Conservation (phyloP, 2,797 vertebrate genomes). For the Peromyscus attwateri region DNA sequence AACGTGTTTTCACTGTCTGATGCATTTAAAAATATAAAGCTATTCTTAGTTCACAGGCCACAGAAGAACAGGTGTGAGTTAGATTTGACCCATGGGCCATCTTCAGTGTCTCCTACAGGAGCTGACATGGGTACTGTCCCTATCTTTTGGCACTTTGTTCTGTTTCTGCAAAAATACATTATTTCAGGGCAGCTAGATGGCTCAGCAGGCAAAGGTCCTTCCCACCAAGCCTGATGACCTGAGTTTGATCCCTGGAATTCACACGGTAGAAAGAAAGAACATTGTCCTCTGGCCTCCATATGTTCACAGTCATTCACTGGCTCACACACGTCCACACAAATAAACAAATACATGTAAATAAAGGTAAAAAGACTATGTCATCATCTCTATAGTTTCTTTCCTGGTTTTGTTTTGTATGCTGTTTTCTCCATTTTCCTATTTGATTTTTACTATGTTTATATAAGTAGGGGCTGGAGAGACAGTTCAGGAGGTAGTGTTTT, state of each 20-base stretch:
- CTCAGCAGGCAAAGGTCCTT: neutral
- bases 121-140: neutral
- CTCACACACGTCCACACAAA: neutral
- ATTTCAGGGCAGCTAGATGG: neutral
- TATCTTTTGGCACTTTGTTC: neutral
- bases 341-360: neutral
- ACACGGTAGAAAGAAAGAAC: neutral
- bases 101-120: neutral
- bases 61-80: neutral
- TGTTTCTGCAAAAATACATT: slow-evolving; percentile 2
- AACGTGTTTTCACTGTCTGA: neutral
- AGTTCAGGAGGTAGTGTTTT: neutral
- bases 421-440: neutral
- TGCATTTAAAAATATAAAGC: slow-evolving; percentile 18
- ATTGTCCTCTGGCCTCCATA: neutral
- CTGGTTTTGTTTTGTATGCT: neutral
- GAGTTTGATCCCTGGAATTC: neutral
- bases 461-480: neutral
- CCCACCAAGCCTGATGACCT: no score
- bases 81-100: neutral
- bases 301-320: neutral
- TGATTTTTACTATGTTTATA: slow-evolving; percentile 4
- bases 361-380: slow-evolving; percentile 14
- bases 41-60: neutral
- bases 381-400: neutral